These are phyloP conservation scores for Atopsyche davidsoni DNA, from an alignment of 1,140 invertebrate species.

Conservation along the genomic window DNA sequence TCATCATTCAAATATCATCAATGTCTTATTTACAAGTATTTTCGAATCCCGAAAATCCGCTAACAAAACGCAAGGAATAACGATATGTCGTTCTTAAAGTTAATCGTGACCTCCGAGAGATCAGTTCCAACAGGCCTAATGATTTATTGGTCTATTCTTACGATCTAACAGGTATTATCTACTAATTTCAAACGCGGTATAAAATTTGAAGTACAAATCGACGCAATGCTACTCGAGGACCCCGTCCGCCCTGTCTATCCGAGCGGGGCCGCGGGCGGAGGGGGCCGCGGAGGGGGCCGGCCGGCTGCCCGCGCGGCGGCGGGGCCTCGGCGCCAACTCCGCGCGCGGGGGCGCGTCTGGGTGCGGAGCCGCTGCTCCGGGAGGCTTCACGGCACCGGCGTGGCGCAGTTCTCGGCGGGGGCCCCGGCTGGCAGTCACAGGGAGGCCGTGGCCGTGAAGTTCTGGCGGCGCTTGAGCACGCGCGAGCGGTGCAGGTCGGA, in stretches of 20 bases:
- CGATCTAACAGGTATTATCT: conserved; percentile 9
- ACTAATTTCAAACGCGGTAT: conserved; percentile 13
- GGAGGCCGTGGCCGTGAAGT: conserved; percentile 51
- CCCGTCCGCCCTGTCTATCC: too few relatives aligned
- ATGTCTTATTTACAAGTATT: too few relatives aligned
- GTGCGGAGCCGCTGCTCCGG: neutral
- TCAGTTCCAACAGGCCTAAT: too few relatives aligned
- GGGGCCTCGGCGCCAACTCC: neutral
- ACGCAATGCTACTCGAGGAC: too few relatives aligned
- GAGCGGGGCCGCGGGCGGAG: conserved; percentile 6
- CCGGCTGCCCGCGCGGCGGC: neutral
- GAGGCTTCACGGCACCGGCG: conserved; percentile 23
- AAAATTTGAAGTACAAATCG: conserved; percentile 21
- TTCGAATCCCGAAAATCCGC: too few relatives aligned
- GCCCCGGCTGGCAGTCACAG: conserved; percentile 46
- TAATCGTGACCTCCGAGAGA: too few relatives aligned
- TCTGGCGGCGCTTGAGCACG: conserved; percentile 50
- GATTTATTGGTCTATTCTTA: conserved; percentile 18
- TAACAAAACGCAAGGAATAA: too few relatives aligned
- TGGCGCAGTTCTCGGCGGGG: conserved; percentile 24
- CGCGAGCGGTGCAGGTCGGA: conserved; percentile 51
- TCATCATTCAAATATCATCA: too few relatives aligned
- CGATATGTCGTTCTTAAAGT: too few relatives aligned
- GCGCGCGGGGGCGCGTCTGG: neutral
- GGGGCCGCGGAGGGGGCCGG: neutral